Conservation (phyloP, 1,140 invertebrate genomes). For the Metaphire vulgaris region DNA sequence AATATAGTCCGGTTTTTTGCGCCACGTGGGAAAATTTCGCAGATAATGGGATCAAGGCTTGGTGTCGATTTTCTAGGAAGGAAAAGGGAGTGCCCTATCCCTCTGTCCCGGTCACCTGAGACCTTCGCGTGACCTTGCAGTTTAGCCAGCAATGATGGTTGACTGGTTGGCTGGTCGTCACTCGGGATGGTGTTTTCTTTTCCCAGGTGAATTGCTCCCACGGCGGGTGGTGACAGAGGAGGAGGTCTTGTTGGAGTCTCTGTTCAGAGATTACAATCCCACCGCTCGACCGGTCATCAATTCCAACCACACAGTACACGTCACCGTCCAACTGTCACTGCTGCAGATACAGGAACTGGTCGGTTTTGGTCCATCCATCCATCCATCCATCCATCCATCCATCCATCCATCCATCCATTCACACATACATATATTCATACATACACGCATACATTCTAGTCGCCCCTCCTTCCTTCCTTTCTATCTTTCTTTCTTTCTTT, state of each 20-base stretch:
- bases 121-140: too few species aligned
- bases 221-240: conserved; percentile 22
- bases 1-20: too few species aligned
- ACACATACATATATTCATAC: neutral
- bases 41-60: too few species aligned
- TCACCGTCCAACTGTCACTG: conserved; percentile 29
- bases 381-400: conserved; percentile 1
- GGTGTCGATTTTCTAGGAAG: too few species aligned
- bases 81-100: too few species aligned
- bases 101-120: too few species aligned
- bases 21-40: too few species aligned
- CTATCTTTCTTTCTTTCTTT: neutral
- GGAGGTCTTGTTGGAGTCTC: conserved; percentile 20
- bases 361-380: neutral
- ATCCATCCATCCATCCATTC: neutral
- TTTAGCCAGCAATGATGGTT: neutral
- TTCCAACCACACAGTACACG: conserved; percentile 29
- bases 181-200: neutral
- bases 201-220: neutral
- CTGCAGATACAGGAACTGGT: conserved; percentile 32
- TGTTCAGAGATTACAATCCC: conserved; percentile 30
- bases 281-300: conserved; percentile 30
- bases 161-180: neutral
- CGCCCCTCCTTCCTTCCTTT: too few species aligned
- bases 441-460: neutral